Evolutionary conservation across 2,888 invertebrate species (phyloP).

Genomic region (Synanthedon vespiformis): DNA sequence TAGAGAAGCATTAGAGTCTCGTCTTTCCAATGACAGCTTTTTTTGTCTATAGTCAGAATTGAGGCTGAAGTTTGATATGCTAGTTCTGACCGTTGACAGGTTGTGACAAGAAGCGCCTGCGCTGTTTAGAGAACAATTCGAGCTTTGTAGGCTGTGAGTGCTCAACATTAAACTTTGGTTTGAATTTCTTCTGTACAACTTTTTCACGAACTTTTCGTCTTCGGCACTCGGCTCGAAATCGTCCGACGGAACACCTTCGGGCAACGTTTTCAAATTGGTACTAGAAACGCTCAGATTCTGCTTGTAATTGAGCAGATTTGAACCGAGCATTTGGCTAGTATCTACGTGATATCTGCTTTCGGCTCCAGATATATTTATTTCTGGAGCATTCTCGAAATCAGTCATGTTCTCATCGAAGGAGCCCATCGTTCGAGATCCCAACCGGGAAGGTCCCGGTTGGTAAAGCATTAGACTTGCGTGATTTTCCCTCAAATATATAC

Average conservation of each 20-base stretch:
- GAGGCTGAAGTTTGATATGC: constrained; percentile 58
- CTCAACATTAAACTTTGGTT: constrained; percentile 73
- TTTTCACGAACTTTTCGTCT: constrained; percentile 55
- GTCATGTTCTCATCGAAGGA: constrained; percentile 62
- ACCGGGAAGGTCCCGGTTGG: constrained; percentile 51
- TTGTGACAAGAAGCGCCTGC: constrained; percentile 58
- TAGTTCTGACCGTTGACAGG: constrained; percentile 50
- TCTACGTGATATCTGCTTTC: constrained; percentile 38
- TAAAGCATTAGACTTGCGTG: constrained; percentile 63
- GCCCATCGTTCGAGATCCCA: constrained; percentile 55
- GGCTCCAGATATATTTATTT: constrained; percentile 42
- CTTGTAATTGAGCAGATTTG: constrained; percentile 72
- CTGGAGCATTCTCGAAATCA: constrained; percentile 46
- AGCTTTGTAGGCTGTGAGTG: constrained; percentile 65
- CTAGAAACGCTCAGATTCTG: constrained; percentile 76
- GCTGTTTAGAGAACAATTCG: constrained; percentile 61
- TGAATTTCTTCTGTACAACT: constrained; percentile 70
- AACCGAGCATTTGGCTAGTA: constrained; percentile 45
- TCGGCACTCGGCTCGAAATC: constrained; percentile 67
- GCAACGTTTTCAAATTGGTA: constrained; percentile 78
- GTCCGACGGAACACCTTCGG: constrained; percentile 77
- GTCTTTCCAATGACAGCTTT: constrained; percentile 80
- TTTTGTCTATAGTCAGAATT: constrained; percentile 55
- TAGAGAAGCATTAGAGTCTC: constrained; percentile 89
- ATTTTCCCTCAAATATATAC: constrained; percentile 59